Percentiles rank a stretch among this genome's conserved stretches.
Conservation (phyloP, 2,113 vertebrate genomes). For the Acrocephalus kingi region DNA sequence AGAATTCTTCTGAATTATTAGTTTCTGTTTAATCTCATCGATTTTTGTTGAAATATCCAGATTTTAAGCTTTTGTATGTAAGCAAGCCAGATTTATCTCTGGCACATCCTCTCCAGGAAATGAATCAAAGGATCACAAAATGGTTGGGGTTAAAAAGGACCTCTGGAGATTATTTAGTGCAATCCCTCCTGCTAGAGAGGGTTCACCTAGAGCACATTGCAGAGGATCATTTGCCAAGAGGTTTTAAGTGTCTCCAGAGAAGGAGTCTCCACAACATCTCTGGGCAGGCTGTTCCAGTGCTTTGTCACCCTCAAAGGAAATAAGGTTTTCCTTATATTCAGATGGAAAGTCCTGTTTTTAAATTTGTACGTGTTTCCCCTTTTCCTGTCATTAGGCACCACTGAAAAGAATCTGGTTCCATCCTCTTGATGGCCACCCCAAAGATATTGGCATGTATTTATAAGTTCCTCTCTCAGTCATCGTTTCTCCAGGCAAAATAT, state of each 20-base stretch:
- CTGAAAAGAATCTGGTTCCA: not conserved
- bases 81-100: not conserved
- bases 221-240: not conserved
- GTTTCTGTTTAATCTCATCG: not conserved
- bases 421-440: not conserved
- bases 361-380: not conserved
- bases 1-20: not conserved
- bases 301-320: not conserved
- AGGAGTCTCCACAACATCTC: not conserved
- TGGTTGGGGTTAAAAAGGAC: not conserved
- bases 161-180: not conserved
- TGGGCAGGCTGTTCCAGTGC: too few species aligned
- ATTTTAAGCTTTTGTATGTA: not conserved
- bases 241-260: not conserved
- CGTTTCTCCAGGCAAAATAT: not conserved
- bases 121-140: not conserved
- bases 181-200: not conserved
- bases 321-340: not conserved
- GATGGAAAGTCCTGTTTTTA: not conserved
- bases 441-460: not conserved
- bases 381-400: not conserved
- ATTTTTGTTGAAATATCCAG: not conserved
- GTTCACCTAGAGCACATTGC: not conserved
- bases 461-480: not conserved
- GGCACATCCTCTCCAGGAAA: not conserved